A percentile compares a stretch with the other conserved stretches of the same genome.
These are phyloP conservation scores for Gobio occitaniae DNA, from an alignment of 2,797 vertebrate species.

Conservation along the genomic window DNA sequence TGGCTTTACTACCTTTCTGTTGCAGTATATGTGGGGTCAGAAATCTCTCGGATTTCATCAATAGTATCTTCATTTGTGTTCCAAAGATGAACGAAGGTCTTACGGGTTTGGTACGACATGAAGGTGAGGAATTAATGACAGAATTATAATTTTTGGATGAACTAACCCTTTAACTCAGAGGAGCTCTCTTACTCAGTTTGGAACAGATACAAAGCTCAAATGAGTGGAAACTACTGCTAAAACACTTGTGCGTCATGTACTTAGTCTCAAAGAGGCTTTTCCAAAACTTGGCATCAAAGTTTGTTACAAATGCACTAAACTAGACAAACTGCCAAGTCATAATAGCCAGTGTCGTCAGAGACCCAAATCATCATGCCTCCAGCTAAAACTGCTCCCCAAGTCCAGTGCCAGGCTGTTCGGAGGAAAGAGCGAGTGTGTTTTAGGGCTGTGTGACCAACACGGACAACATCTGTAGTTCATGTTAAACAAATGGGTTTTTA, in stretches of 20 bases:
- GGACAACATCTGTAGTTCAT: not conserved
- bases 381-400: not conserved
- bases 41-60: too few species aligned
- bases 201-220: not conserved
- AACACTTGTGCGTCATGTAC: conserved; percentile 9
- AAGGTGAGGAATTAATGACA: too few species aligned
- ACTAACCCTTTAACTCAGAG: not conserved
- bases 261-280: conserved; percentile 26
- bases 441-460: too few species aligned
- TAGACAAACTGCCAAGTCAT: conserved; percentile 28
- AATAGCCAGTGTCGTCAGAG: conserved; percentile 10
- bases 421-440: not conserved
- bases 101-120: too few species aligned
- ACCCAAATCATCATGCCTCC: not conserved
- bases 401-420: not conserved
- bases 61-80: too few species aligned
- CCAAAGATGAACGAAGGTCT: too few species aligned
- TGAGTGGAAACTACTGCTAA: conserved; percentile 35
- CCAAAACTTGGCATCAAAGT: conserved; percentile 32
- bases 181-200: not conserved
- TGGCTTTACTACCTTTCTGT: too few species aligned
- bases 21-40: too few species aligned
- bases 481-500: too few species aligned
- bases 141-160: too few species aligned
- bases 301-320: conserved; percentile 28